Evolutionary conservation across 1,140 invertebrate species (phyloP), one percentile per base, ranked within the genome.

Genomic region (Neodiprion pinetum): DNA sequence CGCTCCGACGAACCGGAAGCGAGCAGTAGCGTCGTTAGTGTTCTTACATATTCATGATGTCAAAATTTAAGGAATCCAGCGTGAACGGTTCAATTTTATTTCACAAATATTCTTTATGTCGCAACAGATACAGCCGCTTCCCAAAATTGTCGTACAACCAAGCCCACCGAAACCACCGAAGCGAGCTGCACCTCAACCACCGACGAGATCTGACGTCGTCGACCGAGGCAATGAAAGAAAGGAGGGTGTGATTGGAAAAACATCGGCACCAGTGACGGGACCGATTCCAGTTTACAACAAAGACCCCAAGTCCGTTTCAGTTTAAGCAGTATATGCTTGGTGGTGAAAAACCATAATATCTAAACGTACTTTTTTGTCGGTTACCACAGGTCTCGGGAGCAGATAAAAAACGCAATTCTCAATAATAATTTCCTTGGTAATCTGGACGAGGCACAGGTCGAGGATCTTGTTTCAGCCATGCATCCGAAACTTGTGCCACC

Each of bases 381-480:
- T 72, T 73, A 23, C 48, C 53, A 14, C 77, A 93, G 93, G 78
- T 90, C 92, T 3, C 91, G 91, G 77, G 92, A 93, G 77, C 81
- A 94, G 40, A 94, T 96, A 67, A 92, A 92, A 79, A 88, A 90
- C 48, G 94, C 94, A 0, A 92, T 99, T 70, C 91, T 94, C 83
- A 93, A 94, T 68, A 99, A 99, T 85, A 96, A 98, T 84, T 98
- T 99, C 86, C 91, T 99, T 77, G 95, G 94, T 81, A 97, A 98
- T 86, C 89, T 98, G 92, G 96, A 98, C 78, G 91, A 93, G 12
- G 92, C 93, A 66, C 95, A 98, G 84, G 89, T 96, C 53, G 88
- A 91, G 65, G 93, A 94, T 79, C 94, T 98, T n/a, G 94, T 98
- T 7, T 95, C 97, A 81, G 96, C 95, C 14, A 98, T 98, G 96